Evolutionary conservation across 1,140 invertebrate species (phyloP).

Genomic region (Zaprionus ghesquierei): DNA sequence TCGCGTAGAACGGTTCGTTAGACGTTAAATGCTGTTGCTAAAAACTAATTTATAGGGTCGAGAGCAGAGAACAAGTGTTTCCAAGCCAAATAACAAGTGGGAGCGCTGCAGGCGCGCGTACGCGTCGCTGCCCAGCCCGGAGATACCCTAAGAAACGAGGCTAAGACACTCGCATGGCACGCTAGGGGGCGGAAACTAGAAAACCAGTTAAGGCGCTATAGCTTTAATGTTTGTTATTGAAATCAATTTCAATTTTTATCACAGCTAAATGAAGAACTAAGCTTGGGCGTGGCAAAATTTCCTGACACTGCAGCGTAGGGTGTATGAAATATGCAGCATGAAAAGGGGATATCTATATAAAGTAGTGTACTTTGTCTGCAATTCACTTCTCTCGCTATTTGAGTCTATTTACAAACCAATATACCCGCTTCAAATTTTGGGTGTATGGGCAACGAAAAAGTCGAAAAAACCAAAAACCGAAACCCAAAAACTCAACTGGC

Average conservation of each 20-base stretch:
- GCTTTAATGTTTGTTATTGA: not conserved
- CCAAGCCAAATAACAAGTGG: not conserved
- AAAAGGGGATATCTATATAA: not conserved
- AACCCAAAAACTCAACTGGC: slow-evolving; percentile 5
- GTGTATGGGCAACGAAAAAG: not conserved
- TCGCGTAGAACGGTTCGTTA: slow-evolving; percentile 29
- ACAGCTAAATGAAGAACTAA: not conserved
- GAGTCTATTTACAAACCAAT: not conserved
- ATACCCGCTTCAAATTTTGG: not conserved
- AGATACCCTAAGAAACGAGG: not conserved
- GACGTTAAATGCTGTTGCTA: slow-evolving; percentile 44
- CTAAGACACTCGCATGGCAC: not conserved
- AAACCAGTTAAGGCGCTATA: not conserved
- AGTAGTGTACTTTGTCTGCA: too few species aligned
- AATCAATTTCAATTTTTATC: not conserved
- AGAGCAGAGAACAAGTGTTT: slow-evolving; percentile 24
- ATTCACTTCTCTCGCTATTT: not conserved
- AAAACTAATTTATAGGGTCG: slow-evolving; percentile 51
- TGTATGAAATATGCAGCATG: not conserved
- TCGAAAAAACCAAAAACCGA: slow-evolving; percentile 6
- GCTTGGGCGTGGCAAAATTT: not conserved
- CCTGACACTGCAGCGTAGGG: not conserved
- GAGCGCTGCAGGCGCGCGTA: not conserved
- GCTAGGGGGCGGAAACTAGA: not conserved
- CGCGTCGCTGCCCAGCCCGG: not conserved